These are phyloP conservation scores for Sisor rabdophorus DNA, from an alignment of 2,113 vertebrate genomes.

Conservation along the genomic window DNA sequence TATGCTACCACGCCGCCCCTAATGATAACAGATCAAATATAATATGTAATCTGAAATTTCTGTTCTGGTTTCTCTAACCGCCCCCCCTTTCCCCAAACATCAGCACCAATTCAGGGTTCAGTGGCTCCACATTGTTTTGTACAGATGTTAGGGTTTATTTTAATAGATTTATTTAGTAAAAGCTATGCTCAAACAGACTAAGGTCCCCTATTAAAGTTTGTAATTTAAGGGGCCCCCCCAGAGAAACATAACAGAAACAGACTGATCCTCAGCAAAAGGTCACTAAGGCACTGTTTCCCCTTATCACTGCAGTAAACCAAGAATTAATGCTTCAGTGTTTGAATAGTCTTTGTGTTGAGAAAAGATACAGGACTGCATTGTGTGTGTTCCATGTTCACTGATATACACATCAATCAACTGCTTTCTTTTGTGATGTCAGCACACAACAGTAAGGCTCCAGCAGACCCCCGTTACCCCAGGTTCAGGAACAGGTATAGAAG, in stretches of 20 bases:
- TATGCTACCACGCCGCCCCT: too few species aligned
- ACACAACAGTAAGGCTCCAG: constrained; percentile 46
- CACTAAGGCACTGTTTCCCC: constrained; percentile 13
- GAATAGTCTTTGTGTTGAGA: constrained; percentile 29
- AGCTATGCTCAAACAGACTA: neutral
- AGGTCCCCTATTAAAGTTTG: neutral
- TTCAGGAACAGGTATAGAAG: too few species aligned
- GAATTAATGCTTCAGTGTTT: constrained; percentile 42
- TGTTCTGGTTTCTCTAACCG: too few species aligned
- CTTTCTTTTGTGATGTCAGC: constrained; percentile 36
- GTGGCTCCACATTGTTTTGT: too few species aligned
- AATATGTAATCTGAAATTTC: too few species aligned
- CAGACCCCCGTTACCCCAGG: too few species aligned
- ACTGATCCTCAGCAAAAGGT: neutral
- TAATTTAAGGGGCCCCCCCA: constrained; percentile 11
- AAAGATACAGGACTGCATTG: constrained; percentile 45
- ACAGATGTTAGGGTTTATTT: neutral
- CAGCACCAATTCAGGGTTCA: too few species aligned
- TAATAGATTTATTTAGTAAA: neutral
- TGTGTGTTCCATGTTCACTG: constrained; percentile 31
- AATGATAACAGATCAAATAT: too few species aligned
- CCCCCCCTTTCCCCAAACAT: too few species aligned
- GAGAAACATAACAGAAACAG: constrained; percentile 7
- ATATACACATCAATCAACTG: constrained; percentile 40
- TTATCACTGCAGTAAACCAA: constrained; percentile 30